phyloP scores from a whole-genome alignment of 2,113 vertebrate species.

The Gadus chalcogrammus region DNA sequence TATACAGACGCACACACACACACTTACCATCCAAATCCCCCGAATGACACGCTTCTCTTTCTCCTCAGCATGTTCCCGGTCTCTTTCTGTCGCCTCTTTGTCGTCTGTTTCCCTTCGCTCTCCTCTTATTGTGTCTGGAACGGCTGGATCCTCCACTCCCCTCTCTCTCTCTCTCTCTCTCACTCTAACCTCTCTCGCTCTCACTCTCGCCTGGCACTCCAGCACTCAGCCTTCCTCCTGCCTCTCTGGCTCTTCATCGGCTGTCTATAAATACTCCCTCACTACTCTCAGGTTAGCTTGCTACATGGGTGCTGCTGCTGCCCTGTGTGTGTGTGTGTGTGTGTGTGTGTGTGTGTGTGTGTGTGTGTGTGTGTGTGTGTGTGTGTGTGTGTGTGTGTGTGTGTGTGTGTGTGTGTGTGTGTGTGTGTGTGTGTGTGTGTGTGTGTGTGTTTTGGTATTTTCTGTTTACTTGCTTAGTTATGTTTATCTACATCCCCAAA shows the following conservation, averaged over 20 bases:
- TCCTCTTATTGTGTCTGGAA: slow-evolving; percentile 49
- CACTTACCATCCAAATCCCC: slow-evolving; percentile 66
- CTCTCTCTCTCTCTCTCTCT: background rate
- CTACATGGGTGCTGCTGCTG: background rate
- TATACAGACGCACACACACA: slow-evolving; percentile 12
- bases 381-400: background rate
- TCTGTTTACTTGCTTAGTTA: background rate
- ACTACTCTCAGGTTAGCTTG: background rate
- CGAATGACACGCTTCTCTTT: slow-evolving; percentile 69
- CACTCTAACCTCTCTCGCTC: background rate
- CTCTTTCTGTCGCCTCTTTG: slow-evolving; percentile 1
- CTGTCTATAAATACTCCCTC: background rate
- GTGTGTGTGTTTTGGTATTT: background rate
- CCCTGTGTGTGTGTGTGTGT: background rate
- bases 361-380: background rate
- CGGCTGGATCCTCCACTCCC: slow-evolving; percentile 11
- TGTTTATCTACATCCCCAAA: background rate
- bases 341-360: background rate
- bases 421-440: background rate
- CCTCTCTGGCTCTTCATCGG: background rate
- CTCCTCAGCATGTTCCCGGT: slow-evolving; percentile 63
- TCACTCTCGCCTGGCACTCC: background rate
- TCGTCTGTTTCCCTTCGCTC: slow-evolving; percentile 10
- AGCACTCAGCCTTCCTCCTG: background rate
- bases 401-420: background rate